Percentiles rank a stretch among this genome's conserved stretches.
Conservation (phyloP, 2,797 vertebrate genomes). For the Falco columbarius region DNA sequence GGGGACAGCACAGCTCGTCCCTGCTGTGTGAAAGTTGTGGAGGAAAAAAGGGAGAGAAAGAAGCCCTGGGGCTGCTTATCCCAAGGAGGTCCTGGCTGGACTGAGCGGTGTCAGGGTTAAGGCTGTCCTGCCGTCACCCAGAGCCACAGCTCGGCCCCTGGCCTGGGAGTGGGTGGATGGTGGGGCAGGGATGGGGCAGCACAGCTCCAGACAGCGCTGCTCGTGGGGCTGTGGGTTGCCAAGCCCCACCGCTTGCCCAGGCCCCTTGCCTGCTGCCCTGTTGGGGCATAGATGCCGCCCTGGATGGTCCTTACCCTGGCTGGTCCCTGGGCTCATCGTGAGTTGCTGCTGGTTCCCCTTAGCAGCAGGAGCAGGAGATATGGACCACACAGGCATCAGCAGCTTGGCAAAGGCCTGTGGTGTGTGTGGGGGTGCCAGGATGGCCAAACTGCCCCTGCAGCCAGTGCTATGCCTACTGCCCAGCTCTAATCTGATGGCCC, state of each 20-base stretch:
- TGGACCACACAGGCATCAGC: background rate
- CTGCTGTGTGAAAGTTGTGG: background rate
- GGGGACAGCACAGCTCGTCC: slow-evolving; percentile 40
- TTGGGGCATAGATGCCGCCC: background rate
- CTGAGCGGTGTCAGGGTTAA: accelerated
- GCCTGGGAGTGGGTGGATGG: background rate
- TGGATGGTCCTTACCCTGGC: accelerated
- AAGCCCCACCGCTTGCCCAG: background rate
- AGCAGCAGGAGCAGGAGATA: background rate
- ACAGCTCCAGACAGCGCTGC: background rate
- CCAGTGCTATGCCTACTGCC: background rate
- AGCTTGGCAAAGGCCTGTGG: accelerated
- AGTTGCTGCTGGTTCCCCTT: background rate
- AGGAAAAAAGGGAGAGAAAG: background rate
- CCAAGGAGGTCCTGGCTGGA: background rate
- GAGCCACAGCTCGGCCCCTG: background rate
- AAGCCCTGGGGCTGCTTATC: background rate
- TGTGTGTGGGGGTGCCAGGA: background rate
- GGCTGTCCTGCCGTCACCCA: background rate
- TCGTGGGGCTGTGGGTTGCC: background rate
- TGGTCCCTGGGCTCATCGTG: background rate
- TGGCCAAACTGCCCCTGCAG: background rate
- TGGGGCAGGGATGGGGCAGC: background rate
- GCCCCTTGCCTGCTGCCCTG: background rate
- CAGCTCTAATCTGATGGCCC: background rate